A percentile compares a stretch with the other conserved stretches of the same genome.
phyloP scores from a whole-genome alignment of 2,113 vertebrate species.

The Cynoglossus semilaevis region DNA sequence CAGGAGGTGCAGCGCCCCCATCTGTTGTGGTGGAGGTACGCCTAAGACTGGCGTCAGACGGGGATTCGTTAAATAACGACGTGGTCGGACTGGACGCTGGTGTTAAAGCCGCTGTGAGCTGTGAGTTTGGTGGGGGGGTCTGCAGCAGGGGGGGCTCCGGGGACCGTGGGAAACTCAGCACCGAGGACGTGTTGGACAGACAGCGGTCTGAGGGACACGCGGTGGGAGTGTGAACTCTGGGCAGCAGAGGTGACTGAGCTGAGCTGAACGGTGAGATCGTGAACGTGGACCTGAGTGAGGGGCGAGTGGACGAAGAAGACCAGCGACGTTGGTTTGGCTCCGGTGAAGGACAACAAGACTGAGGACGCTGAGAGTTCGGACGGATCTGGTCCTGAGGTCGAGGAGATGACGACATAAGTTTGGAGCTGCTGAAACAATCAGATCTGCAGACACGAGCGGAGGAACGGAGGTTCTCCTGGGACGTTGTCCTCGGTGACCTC shows the following conservation, averaged over 20 bases:
- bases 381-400: constrained; percentile 22
- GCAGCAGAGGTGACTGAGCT: constrained; percentile 30
- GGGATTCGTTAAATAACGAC: constrained; percentile 4
- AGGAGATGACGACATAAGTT: constrained; percentile 11
- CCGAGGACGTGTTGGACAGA: constrained; percentile 29
- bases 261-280: constrained; percentile 47
- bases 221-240: constrained; percentile 29
- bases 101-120: too few species aligned
- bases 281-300: constrained; percentile 47
- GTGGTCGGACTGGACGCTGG: neutral
- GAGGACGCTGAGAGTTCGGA: neutral
- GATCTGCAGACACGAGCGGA: constrained; percentile 15
- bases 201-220: constrained; percentile 20
- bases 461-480: constrained; percentile 16
- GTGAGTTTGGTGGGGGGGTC: constrained; percentile 30
- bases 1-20: neutral
- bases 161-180: too few species aligned
- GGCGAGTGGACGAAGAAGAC: constrained; percentile 14
- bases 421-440: constrained; percentile 24
- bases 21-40: constrained; percentile 11
- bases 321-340: constrained; percentile 8
- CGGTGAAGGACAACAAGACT: constrained; percentile 16
- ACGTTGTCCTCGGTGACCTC: constrained; percentile 20
- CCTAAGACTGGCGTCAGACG: neutral
- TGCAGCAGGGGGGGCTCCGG: too few species aligned